phyloP scores from a whole-genome alignment of 1,140 invertebrate species.

The Armadillidium nasatum region DNA sequence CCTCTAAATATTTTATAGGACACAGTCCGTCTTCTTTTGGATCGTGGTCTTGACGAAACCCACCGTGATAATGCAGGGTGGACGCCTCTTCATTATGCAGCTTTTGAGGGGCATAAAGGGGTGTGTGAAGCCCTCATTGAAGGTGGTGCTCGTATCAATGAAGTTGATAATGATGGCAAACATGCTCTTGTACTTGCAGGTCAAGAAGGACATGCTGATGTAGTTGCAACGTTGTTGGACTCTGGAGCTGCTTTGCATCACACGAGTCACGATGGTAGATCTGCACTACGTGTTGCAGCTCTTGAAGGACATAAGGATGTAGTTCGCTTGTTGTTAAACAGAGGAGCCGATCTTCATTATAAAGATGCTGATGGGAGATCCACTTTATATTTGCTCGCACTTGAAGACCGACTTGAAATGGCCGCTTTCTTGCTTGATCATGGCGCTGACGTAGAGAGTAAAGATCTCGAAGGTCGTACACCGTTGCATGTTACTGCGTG shows the following conservation, averaged over 20 bases:
- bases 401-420: constrained; percentile 83
- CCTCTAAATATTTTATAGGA: constrained; percentile 50
- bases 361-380: constrained; percentile 87
- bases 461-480: constrained; percentile 85
- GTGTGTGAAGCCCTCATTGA: constrained; percentile 81
- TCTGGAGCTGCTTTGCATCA: constrained; percentile 76
- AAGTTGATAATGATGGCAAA: constrained; percentile 90
- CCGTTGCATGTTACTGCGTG: constrained; percentile 88
- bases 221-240: constrained; percentile 67
- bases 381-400: constrained; percentile 82
- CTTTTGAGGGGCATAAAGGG: constrained; percentile 86
- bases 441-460: constrained; percentile 74
- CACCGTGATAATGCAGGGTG: constrained; percentile 87
- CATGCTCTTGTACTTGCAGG: constrained; percentile 82
- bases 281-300: constrained; percentile 82
- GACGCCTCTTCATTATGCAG: constrained; percentile 86
- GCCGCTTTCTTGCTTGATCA: constrained; percentile 74
- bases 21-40: constrained; percentile 80
- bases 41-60: constrained; percentile 82
- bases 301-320: constrained; percentile 79
- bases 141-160: constrained; percentile 84
- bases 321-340: constrained; percentile 64
- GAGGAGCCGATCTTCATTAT: constrained; percentile 80
- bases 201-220: constrained; percentile 73
- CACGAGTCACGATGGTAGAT: constrained; percentile 87